Base-by-base conservation (phyloP, 2,797 vertebrate genomes). In the Caiman crocodilus region DNA sequence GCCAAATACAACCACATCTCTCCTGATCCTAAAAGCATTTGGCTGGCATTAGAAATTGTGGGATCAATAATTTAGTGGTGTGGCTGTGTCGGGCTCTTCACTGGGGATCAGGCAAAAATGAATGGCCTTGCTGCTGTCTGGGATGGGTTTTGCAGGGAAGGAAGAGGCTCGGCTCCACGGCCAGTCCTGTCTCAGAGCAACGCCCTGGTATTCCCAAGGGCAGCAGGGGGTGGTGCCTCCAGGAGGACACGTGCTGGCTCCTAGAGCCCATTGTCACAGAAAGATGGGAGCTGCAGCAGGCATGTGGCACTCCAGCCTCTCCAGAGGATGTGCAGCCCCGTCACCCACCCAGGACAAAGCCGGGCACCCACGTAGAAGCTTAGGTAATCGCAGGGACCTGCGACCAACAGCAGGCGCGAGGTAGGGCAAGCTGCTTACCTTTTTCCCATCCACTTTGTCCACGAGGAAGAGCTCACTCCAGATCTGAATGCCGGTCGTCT, bases 401-500 rank as follows among this genome's bases (percentile, higher is more conserved):
- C 21, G 69, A 3, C 16, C 42, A 30, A 16, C 0, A 57, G 16
- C 14, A 8, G 23, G 5, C 26, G 10, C 4, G 32, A 56, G 30
- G 32, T 18, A 63, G 23, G 82, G 23, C 76, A 84, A 75, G 59
- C 57, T 7, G 60, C 92, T 13, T 87, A 99, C 99, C 98, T 99
- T 99, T 90, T 97, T 98, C 28, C 99, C 99, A 26, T 99, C 99
- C 0, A 99, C 99, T 85, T 99, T 99, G 97, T 99, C 98, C 97
- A 99, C 99, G 89, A 99, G 98, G 95, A 99, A 99, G 84, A 99
- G 95, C 93, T 99, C 99, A 0, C 99, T 99, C 99, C 99, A 99
- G 89, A 99, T 99, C 97, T 99, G 99, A 92, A 99, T 99, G 87
- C 99, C 99, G 0, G 99, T 99, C 4, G 99, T 99, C 97, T 99